Conservation (phyloP, 1,140 invertebrate genomes). For the Drosophila varians region DNA sequence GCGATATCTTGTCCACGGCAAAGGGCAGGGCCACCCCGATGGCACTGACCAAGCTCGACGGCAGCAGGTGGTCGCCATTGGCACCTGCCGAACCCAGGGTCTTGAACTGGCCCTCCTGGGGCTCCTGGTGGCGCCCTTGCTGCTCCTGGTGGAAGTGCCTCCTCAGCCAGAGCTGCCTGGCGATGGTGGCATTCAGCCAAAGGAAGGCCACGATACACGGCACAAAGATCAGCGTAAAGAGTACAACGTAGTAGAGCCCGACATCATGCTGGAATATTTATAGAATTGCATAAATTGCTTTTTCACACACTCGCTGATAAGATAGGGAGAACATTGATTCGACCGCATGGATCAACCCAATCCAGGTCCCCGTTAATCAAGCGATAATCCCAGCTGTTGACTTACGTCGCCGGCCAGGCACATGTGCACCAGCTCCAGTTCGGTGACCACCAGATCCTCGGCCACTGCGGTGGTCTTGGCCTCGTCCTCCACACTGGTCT, state of each 20-base stretch:
- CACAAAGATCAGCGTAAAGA: constrained; percentile 85
- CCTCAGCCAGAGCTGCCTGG: constrained; percentile 84
- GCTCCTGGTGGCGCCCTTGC: constrained; percentile 35
- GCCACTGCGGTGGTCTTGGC: neutral
- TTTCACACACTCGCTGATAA: constrained; percentile 49
- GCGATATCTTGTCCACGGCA: constrained; percentile 7
- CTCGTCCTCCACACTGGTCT: neutral
- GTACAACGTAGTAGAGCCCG: constrained; percentile 78
- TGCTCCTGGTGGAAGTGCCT: constrained; percentile 52
- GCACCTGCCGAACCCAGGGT: neutral
- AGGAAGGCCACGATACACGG: constrained; percentile 85
- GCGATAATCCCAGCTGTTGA: constrained; percentile 22
- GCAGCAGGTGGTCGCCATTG: constrained; percentile 42
- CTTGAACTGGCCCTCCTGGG: constrained; percentile 19
- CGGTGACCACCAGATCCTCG: constrained; percentile 35
- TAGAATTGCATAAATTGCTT: constrained; percentile 39
- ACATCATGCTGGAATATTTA: constrained; percentile 62
- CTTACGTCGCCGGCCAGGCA: constrained; percentile 56
- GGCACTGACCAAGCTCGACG: constrained; percentile 44
- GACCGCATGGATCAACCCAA: neutral
- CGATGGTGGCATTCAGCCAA: constrained; percentile 85
- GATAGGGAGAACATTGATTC: constrained; percentile 45
- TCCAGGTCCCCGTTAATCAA: neutral
- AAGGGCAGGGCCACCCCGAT: constrained; percentile 51
- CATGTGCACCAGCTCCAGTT: constrained; percentile 47